Conservation (phyloP, 1,140 invertebrate genomes). For the Glossosoma conforme region DNA sequence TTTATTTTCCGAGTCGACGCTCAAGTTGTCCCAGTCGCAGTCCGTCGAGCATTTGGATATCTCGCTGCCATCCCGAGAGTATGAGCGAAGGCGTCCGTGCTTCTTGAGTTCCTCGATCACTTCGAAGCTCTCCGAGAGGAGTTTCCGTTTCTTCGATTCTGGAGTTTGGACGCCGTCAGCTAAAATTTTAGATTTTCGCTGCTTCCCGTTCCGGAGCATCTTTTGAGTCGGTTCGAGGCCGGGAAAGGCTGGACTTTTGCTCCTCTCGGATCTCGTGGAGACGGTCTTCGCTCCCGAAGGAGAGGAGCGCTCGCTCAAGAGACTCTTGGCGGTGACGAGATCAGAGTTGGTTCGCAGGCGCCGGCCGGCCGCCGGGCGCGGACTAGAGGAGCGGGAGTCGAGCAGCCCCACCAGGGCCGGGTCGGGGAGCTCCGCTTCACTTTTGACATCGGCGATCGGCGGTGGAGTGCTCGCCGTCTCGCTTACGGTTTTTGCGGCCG, state of each 20-base stretch:
- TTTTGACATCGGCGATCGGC: constrained; percentile 45
- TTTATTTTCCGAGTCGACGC: constrained; percentile 30
- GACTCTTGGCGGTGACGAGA: constrained; percentile 44
- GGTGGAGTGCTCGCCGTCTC: constrained; percentile 35
- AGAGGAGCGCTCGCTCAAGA: constrained; percentile 40
- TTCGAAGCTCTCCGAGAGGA: constrained; percentile 42
- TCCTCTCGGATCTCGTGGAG: constrained; percentile 51
- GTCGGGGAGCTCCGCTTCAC: constrained; percentile 35
- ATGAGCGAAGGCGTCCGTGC: constrained; percentile 52
- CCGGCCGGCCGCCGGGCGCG: constrained; percentile 38
- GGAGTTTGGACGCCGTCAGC: constrained; percentile 48
- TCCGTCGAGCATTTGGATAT: constrained; percentile 55
- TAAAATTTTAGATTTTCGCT: constrained; percentile 51
- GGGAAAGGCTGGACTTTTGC: constrained; percentile 44
- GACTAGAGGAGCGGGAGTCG: constrained; percentile 45
- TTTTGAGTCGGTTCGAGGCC: constrained; percentile 41
- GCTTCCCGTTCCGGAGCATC: constrained; percentile 61
- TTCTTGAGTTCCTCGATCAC: constrained; percentile 48
- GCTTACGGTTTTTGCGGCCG: constrained; percentile 38
- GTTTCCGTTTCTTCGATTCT: constrained; percentile 45
- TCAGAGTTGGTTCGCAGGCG: constrained; percentile 45
- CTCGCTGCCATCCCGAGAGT: constrained; percentile 51
- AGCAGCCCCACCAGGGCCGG: constrained; percentile 7
- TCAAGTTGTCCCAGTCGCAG: constrained; percentile 54
- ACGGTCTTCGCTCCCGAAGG: constrained; percentile 43